These are phyloP conservation scores for Zootermopsis nevadensis DNA, from an alignment of 2,888 invertebrate species.

Conservation along the genomic window DNA sequence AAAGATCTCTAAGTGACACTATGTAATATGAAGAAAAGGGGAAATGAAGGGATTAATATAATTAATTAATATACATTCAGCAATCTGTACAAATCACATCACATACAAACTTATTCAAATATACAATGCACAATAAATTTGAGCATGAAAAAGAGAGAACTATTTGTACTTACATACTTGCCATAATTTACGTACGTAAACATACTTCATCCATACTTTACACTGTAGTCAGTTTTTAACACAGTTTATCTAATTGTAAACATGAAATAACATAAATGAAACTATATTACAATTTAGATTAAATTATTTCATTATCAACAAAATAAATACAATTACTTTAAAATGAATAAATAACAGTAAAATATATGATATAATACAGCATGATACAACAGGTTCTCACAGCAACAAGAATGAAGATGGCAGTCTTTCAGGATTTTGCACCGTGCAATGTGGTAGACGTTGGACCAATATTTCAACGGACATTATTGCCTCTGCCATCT, in stretches of 20 bases:
- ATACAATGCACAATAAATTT: conserved; percentile 13
- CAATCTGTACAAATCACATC: conserved; percentile 30
- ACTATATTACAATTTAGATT: not conserved
- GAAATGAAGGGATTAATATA: not conserved
- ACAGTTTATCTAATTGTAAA: not conserved
- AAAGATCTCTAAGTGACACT: too few relatives aligned
- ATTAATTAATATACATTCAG: conserved; percentile 40
- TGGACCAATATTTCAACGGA: too few relatives aligned
- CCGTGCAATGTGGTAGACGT: too few relatives aligned
- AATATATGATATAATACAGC: not conserved
- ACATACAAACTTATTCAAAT: conserved; percentile 17
- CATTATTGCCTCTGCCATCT: too few relatives aligned
- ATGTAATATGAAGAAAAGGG: not conserved
- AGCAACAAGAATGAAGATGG: too few relatives aligned
- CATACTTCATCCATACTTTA: not conserved
- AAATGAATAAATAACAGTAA: conserved; percentile 6
- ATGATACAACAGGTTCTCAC: too few relatives aligned
- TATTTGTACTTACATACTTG: conserved; percentile 5
- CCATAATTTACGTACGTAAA: not conserved
- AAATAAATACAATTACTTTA: conserved; percentile 16
- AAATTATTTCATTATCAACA: not conserved
- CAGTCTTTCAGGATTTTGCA: too few relatives aligned
- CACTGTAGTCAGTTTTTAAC: not conserved
- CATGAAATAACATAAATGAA: not conserved
- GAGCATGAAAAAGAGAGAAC: not conserved